These are phyloP conservation scores for Nasua narica DNA, from an alignment of 2,797 vertebrate genomes.

Conservation along the genomic window DNA sequence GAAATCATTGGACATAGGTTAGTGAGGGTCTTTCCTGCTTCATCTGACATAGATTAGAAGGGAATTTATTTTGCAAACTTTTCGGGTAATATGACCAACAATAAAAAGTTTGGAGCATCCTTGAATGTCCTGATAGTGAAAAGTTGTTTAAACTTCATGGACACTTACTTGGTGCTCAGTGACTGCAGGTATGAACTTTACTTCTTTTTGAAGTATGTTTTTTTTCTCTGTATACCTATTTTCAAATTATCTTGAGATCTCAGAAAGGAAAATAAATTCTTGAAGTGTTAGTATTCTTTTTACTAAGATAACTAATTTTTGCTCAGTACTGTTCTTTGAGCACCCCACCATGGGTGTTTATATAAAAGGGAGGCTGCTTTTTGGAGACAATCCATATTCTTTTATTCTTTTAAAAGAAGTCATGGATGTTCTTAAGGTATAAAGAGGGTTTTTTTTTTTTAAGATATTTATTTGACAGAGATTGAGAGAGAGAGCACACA, in stretches of 20 bases:
- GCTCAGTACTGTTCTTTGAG: not conserved
- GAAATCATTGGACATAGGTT: not conserved
- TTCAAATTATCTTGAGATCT: not conserved
- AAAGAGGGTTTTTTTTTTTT: too few species aligned
- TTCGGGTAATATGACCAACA: not conserved
- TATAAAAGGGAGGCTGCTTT: not conserved
- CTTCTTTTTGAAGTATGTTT: not conserved
- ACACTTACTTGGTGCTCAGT: not conserved
- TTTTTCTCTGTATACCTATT: not conserved
- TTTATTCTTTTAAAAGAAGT: not conserved
- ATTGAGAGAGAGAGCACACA: not conserved
- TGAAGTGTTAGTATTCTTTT: not conserved
- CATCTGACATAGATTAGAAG: not conserved
- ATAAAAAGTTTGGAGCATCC: not conserved
- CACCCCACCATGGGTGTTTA: not conserved
- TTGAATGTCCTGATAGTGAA: not conserved
- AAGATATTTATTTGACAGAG: not conserved
- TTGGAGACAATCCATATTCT: not conserved
- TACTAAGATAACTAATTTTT: not conserved
- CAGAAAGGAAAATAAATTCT: not conserved
- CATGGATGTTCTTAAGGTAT: not conserved
- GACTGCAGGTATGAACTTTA: not conserved
- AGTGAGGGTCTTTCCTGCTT: not conserved
- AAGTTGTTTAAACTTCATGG: not conserved
- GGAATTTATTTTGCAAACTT: not conserved